Conservation (phyloP, 2,797 vertebrate species). For the Capromys pilorides region DNA sequence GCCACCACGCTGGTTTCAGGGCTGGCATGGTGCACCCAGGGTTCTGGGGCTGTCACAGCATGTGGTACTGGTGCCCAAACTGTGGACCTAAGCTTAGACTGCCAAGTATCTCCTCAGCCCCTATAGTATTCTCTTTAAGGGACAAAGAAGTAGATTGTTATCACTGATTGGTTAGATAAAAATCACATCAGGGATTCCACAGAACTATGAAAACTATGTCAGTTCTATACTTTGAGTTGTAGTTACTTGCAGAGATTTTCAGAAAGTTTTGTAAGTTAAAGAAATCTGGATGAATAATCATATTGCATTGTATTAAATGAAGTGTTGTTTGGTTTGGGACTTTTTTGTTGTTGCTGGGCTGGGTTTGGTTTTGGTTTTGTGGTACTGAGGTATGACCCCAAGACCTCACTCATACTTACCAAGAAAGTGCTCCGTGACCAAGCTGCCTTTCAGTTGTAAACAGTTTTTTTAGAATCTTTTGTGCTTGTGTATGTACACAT, state of each 20-base stretch:
- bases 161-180: neutral
- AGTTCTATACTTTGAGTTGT: neutral
- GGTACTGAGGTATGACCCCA: neutral
- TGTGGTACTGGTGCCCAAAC: no score
- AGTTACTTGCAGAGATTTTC: constrained; percentile 53
- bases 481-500: neutral
- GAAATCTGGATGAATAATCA: constrained; percentile 50
- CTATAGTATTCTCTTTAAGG: neutral
- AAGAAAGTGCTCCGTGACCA: neutral
- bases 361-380: neutral
- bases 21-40: no score
- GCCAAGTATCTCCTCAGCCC: no score
- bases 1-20: no score
- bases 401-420: neutral
- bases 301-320: constrained; percentile 30
- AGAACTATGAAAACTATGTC: neutral
- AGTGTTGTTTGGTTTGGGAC: neutral
- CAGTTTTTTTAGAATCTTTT: neutral
- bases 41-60: no score
- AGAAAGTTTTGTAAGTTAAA: constrained; percentile 23
- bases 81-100: no score
- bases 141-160: neutral
- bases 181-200: neutral
- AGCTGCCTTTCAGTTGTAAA: neutral
- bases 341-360: neutral